Base-by-base conservation (phyloP, 2,797 vertebrate genomes). In the Melanotaenia nigrans region DNA sequence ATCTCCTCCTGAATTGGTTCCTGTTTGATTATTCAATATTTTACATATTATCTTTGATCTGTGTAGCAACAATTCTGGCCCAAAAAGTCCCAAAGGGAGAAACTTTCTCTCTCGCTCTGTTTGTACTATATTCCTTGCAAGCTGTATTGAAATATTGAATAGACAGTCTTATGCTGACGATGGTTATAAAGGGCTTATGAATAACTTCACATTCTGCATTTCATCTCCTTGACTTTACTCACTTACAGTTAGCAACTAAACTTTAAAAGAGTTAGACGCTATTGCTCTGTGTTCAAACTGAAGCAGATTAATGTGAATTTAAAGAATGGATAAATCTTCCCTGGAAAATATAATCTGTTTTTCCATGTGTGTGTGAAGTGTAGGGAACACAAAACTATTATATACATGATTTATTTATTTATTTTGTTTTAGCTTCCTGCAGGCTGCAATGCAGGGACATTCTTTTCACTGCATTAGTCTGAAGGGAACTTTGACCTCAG, bases 141-240 rank as follows among this genome's bases (percentile, higher is more conserved):
- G 87, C 68, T 72, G 79, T 79, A 87, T 88, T 94, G 87, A 94
- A 94, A 92, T 90, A 93, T 93, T 93, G 84, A 94, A 92, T 79
- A 92, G 89, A 88, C 82, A 78, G 85, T 87, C 82, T 87, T 87
- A 91, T 86, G 86, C 85, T 89, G 87, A 93, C 90, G 92, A 88
- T 87, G 78, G 89, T 78, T 87, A 68, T 90, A 85, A 92, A 93
- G 89, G 69, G 65, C 83, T 78, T 85, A 85, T 88, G 82, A 91
- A 89, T 87, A 90, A 75, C 83, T 85, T 84, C 81, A 78, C 84
- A 83, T 71, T 58, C 61, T 73, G 74, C 70, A 32, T 82, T 73
- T 68, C 70, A 47, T 61, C 54, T 57, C 66, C 6, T 64, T 81
- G 87, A 71, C 83, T 87, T 92, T 86, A 88, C 89, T 83, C 79